These are phyloP conservation scores for Spheniscus humboldti DNA, from an alignment of 2,797 vertebrate species.

Conservation along the genomic window DNA sequence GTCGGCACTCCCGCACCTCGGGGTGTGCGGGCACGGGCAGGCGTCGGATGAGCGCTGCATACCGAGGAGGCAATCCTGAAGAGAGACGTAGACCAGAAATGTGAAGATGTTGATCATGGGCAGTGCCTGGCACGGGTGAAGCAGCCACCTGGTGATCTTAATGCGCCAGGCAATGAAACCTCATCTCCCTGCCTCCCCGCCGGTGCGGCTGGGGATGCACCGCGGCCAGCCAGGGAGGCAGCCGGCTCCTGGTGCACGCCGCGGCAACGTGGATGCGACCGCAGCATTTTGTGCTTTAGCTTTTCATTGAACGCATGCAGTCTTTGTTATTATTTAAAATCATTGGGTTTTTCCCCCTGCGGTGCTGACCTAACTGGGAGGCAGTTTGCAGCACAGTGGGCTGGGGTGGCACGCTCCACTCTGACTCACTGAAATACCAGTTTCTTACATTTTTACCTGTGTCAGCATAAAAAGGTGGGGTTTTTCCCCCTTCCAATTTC, in stretches of 20 bases:
- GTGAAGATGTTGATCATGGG: not conserved
- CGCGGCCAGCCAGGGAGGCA: too few species aligned
- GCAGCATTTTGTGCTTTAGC: not conserved
- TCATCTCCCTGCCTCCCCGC: not conserved
- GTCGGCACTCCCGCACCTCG: too few species aligned
- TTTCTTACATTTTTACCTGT: conserved; percentile 40
- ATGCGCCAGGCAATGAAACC: not conserved
- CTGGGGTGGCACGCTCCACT: not conserved
- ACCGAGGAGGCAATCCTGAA: not conserved
- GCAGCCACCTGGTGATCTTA: not conserved
- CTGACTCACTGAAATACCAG: conserved; percentile 12
- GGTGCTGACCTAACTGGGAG: not conserved
- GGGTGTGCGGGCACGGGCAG: not conserved
- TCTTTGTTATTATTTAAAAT: not conserved
- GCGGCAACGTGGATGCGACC: not conserved
- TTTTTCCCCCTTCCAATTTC: not conserved
- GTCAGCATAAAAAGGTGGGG: not conserved
- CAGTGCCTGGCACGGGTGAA: not conserved
- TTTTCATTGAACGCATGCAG: not conserved
- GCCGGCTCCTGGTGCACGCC: not conserved
- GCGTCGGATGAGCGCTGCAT: not conserved
- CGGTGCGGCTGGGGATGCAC: not conserved
- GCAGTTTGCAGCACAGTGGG: not conserved
- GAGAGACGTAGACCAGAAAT: not conserved
- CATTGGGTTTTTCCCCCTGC: not conserved